These are phyloP conservation scores for Ammodramus savannarum DNA, from an alignment of 2,113 vertebrate genomes.

Conservation along the genomic window DNA sequence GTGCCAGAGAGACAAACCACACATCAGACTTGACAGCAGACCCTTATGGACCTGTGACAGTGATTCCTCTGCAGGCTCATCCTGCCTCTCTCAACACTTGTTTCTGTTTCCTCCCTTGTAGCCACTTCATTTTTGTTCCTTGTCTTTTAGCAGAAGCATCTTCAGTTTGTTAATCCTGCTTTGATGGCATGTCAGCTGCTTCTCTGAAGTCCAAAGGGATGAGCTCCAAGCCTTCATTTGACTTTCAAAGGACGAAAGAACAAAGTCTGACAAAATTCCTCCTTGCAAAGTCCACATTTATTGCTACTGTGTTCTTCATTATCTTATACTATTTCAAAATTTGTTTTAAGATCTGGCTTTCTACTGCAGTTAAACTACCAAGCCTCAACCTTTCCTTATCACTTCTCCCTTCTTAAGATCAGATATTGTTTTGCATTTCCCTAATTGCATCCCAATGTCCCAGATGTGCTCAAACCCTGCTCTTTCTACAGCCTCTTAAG, in stretches of 20 bases:
- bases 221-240: not conserved
- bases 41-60: not conserved
- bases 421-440: not conserved
- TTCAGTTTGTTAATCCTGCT: not conserved
- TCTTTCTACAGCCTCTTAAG: not conserved
- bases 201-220: constrained; percentile 19
- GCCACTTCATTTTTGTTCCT: not conserved
- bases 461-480: not conserved
- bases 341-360: not conserved
- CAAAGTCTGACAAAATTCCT: not conserved
- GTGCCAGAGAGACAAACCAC: not conserved
- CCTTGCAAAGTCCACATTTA: not conserved
- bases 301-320: not conserved
- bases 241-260: constrained; percentile 15
- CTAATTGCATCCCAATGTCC: not conserved
- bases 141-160: not conserved
- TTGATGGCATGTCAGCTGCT: not conserved
- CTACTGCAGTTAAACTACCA: not conserved
- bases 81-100: not conserved
- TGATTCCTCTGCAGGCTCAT: not conserved
- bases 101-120: not conserved
- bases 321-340: not conserved
- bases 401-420: not conserved
- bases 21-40: not conserved
- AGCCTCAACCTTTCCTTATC: not conserved